phyloP scores from a whole-genome alignment of 2,113 vertebrate genomes.

The Pomatostomus ruficeps region DNA sequence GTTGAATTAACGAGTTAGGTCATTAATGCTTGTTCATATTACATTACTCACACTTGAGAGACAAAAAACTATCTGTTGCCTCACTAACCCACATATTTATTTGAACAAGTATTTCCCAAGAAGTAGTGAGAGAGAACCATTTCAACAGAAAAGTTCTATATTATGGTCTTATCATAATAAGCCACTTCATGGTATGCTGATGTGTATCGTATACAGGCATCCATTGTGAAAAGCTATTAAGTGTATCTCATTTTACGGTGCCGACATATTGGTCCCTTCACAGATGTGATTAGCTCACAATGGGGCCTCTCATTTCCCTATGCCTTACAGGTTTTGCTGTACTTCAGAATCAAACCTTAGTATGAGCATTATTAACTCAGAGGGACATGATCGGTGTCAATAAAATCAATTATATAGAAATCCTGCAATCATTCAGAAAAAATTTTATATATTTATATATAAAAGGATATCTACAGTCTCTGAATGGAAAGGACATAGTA shows the following conservation, averaged over 20 bases:
- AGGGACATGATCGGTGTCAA: neutral
- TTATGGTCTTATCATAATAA: constrained; percentile 55
- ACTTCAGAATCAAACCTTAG: neutral
- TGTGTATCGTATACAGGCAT: constrained; percentile 29
- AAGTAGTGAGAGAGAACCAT: constrained; percentile 27
- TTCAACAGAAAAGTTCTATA: constrained; percentile 57
- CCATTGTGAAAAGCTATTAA: constrained; percentile 44
- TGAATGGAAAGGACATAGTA: neutral
- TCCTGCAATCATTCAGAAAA: neutral
- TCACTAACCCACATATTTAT: constrained; percentile 62
- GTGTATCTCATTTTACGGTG: constrained; percentile 29
- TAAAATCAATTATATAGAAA: neutral
- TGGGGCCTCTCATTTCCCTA: constrained; percentile 15
- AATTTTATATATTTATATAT: neutral
- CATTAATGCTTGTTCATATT: constrained; percentile 60
- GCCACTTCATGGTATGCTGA: constrained; percentile 20
- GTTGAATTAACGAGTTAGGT: constrained; percentile 64
- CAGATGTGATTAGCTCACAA: constrained; percentile 27
- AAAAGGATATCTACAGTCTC: neutral
- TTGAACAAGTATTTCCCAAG: constrained; percentile 61
- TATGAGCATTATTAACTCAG: neutral
- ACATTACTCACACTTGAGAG: constrained; percentile 65
- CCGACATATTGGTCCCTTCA: constrained; percentile 32
- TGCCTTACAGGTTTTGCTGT: neutral
- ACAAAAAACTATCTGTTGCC: constrained; percentile 64